Evolutionary conservation across 2,113 vertebrate genomes (phyloP).

Genomic region (Turnix velox): DNA sequence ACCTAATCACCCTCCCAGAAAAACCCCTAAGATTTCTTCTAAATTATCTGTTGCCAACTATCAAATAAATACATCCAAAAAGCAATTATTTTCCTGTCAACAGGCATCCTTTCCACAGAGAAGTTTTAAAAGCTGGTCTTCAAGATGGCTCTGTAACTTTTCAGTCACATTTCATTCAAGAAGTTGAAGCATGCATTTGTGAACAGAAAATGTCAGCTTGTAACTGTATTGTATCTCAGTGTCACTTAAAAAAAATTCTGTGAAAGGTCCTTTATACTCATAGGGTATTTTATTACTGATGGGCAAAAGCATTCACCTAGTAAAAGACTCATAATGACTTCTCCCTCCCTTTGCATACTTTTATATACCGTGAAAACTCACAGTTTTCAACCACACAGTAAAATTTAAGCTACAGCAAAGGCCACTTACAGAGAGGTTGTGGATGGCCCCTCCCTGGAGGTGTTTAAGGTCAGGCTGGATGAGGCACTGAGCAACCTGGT

Average conservation of each 20-base stretch:
- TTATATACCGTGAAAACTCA: not conserved
- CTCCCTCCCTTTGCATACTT: not conserved
- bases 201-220: not conserved
- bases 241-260: not conserved
- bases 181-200: fast-evolving
- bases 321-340: not conserved
- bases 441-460: no score
- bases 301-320: not conserved
- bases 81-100: not conserved
- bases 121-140: not conserved
- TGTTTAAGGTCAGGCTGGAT: no score
- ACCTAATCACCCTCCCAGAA: not conserved
- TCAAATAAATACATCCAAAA: not conserved
- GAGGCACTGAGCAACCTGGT: no score
- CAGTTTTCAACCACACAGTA: not conserved
- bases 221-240: not conserved
- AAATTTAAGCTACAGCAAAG: not conserved
- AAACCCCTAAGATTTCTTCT: not conserved
- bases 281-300: not conserved
- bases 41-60: not conserved
- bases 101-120: not conserved
- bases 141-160: not conserved
- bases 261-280: not conserved
- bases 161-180: no score
- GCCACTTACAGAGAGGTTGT: not conserved